Conservation (phyloP, 2,113 vertebrate species). For the Cyprinodon variegatus region DNA sequence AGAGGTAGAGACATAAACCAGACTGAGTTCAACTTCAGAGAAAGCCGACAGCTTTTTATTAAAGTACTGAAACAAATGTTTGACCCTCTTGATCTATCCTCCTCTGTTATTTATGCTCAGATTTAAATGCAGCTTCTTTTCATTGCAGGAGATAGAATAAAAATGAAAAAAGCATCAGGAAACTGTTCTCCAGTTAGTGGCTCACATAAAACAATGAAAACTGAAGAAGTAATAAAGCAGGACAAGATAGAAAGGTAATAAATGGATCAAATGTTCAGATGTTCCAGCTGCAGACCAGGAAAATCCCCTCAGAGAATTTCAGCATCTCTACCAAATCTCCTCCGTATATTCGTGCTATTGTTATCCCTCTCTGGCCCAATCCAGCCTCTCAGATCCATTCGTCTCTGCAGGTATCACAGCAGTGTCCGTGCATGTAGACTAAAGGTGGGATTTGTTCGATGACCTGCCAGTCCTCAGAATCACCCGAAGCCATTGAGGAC, state of each 20-base stretch:
- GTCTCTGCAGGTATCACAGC: not conserved
- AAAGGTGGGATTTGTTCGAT: constrained; percentile 67
- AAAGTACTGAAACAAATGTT: no score
- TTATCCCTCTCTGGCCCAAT: no score
- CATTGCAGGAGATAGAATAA: no score
- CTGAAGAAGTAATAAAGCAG: not conserved
- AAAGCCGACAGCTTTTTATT: no score
- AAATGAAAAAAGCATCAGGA: not conserved
- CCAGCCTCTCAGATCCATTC: not conserved
- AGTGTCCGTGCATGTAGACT: constrained; percentile 46
- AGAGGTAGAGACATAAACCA: no score
- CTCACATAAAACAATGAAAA: not conserved
- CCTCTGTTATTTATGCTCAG: no score
- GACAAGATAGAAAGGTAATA: not conserved
- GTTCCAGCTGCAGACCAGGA: not conserved
- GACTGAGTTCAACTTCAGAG: no score
- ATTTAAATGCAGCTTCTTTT: no score
- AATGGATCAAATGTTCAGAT: not conserved
- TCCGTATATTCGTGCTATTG: not conserved
- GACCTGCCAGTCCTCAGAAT: constrained; percentile 85
- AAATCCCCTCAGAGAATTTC: not conserved
- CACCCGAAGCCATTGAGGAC: constrained; percentile 75
- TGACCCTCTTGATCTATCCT: no score
- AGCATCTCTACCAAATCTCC: not conserved
- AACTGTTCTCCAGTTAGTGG: not conserved